Base-by-base conservation (phyloP, 1,140 invertebrate genomes). In the Samia ricini region DNA sequence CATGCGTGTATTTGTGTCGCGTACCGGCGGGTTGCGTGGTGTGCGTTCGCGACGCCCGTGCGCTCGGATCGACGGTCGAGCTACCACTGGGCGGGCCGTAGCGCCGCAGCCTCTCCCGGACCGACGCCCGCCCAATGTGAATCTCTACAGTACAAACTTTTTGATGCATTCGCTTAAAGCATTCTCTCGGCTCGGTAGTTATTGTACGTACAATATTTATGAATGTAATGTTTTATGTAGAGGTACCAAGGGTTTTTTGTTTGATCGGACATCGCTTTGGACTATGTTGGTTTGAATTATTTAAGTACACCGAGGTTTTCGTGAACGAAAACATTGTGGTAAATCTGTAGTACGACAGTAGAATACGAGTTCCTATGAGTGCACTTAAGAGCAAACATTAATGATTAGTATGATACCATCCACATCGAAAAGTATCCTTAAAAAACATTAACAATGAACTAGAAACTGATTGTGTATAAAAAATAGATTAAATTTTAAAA, bases 41-140 rank as follows among this genome's bases (percentile, higher is more conserved):
- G 68, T 72, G 76, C 52, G 77, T 80, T 80, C 82, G 84, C 79
- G 71, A 71, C 78, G 77, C 81, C 71, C 83, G 85, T 86, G 82
- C 85, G 81, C 85, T 83, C 85, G 56, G 68, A 52, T 71, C 83
- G 79, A 73, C 85, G 83, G 82, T 79, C 79, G 79, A 63, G 76
- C 71, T 68, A 74, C 68, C 75, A 85, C 83, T 84, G 83, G 76
- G 74, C 71, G 67, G 66, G 33, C 58, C 75, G 77, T 72, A 70
- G 70, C 79, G 67, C 64, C 69, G 65, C 82, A 74, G 76, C 79
- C 77, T 81, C 79, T 67, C 77, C 78, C 68, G 72, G 69, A 72
- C 61, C 67, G 64, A 63, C 72, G 72, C 74, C 77, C 77, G 77
- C 76, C 73, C 78, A 73, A 64, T 64, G 61, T 68, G 67, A 69